Evolutionary conservation across 2,797 vertebrate genomes (phyloP).

Genomic region (Loris lydekkerianus): DNA sequence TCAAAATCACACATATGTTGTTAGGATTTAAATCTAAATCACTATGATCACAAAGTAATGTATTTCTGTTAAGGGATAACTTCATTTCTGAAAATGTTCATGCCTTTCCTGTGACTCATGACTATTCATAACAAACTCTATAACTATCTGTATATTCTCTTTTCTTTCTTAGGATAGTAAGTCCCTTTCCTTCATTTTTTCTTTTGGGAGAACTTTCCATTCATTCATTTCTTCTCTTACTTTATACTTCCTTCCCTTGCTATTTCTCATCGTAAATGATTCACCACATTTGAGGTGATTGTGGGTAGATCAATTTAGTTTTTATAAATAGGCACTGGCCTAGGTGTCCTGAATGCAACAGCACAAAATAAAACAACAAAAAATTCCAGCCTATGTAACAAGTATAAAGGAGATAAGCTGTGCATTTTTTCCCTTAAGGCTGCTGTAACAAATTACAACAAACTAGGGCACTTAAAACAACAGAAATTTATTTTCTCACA

Average conservation of each 20-base stretch:
- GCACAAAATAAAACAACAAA: neutral
- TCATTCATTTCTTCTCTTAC: neutral
- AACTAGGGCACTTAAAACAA: neutral
- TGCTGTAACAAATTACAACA: neutral
- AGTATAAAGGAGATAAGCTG: neutral
- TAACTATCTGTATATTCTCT: neutral
- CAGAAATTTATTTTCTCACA: neutral
- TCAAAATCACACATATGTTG: neutral
- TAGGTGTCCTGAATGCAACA: neutral
- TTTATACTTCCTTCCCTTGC: neutral
- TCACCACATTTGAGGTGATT: neutral
- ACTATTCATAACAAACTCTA: neutral
- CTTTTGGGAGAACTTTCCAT: neutral
- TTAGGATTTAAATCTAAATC: conserved; percentile 16
- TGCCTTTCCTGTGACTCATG: neutral
- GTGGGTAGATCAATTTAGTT: neutral
- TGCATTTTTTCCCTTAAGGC: neutral
- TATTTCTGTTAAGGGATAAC: neutral
- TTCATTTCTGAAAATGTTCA: neutral
- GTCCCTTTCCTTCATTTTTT: neutral
- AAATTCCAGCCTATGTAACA: neutral
- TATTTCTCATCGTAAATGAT: neutral
- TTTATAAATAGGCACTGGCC: neutral
- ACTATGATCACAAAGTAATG: neutral
- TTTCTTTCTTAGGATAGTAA: neutral